Evolutionary conservation across 2,797 vertebrate species (phyloP).

Genomic region (Scleropages formosus): DNA sequence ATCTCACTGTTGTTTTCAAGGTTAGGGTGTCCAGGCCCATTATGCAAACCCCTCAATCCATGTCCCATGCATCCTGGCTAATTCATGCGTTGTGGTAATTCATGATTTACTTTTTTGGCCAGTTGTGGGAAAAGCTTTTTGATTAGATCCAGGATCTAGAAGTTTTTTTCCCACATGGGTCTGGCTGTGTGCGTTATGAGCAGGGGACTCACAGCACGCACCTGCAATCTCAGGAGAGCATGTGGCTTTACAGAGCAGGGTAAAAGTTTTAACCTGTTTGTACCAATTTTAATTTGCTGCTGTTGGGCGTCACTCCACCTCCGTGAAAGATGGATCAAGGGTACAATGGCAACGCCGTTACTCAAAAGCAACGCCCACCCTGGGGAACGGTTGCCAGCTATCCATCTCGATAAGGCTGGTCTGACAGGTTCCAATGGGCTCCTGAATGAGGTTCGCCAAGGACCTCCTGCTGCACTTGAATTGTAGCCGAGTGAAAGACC

Average conservation of each 20-base stretch:
- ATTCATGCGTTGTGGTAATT: background rate
- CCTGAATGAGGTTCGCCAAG: too few species aligned
- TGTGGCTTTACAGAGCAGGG: too few species aligned
- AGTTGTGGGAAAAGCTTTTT: slow-evolving; percentile 7
- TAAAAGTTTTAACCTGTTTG: background rate
- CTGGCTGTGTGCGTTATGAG: too few species aligned
- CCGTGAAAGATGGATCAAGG: background rate
- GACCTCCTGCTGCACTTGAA: too few species aligned
- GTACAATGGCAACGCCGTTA: slow-evolving; percentile 2
- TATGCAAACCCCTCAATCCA: slow-evolving; percentile 1
- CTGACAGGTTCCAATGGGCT: too few species aligned
- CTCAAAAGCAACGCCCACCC: background rate
- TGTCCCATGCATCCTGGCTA: background rate
- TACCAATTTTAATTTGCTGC: background rate
- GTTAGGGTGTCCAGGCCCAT: background rate
- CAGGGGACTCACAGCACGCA: too few species aligned
- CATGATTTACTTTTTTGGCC: background rate
- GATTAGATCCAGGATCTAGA: background rate
- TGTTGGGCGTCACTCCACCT: background rate
- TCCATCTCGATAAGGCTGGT: too few species aligned
- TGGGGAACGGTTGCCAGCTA: background rate
- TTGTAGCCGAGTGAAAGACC: too few species aligned
- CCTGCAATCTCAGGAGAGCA: too few species aligned
- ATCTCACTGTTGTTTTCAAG: slow-evolving; percentile 7
- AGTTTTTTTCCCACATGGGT: too few species aligned